phyloP scores from a whole-genome alignment of 2,797 vertebrate genomes.

The Ctenochaetus hawaiiensis region DNA sequence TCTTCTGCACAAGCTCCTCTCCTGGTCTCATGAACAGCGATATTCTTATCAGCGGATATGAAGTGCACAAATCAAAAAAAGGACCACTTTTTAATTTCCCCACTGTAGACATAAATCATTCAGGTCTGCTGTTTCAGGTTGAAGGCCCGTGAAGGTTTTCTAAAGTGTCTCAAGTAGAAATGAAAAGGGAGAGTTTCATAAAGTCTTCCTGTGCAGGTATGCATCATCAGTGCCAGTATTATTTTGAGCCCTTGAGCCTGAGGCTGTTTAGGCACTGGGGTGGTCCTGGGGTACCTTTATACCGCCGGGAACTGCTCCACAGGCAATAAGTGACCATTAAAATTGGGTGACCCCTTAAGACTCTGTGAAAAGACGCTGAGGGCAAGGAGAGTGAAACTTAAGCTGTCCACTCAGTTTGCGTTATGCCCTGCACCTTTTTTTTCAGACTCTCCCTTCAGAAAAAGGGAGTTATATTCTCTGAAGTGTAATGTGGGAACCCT shows the following conservation, averaged over 20 bases:
- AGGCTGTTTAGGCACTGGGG: conserved; percentile 80
- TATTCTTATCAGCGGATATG: conserved; percentile 73
- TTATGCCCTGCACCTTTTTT: conserved; percentile 67
- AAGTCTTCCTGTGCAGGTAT: conserved; percentile 65
- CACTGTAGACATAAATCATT: conserved; percentile 55
- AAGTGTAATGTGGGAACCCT: conserved; percentile 76
- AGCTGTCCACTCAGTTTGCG: conserved; percentile 66
- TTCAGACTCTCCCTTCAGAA: conserved; percentile 58
- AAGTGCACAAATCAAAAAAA: conserved; percentile 69
- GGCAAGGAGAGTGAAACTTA: conserved; percentile 73
- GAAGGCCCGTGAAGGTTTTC: conserved; percentile 48
- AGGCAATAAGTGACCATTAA: conserved; percentile 86
- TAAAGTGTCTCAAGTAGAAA: conserved; percentile 48
- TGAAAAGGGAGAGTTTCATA: conserved; percentile 56
- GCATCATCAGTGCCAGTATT: conserved; percentile 69
- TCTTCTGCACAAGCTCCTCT: conserved; percentile 59
- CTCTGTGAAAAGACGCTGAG: conserved; percentile 77
- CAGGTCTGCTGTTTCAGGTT: conserved; percentile 62
- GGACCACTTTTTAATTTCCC: conserved; percentile 53
- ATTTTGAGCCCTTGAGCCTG: conserved; percentile 68
- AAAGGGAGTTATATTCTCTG: conserved; percentile 68
- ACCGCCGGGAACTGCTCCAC: conserved; percentile 75
- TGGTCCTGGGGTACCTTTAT: conserved; percentile 78
- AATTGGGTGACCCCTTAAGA: conserved; percentile 85
- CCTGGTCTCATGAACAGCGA: conserved; percentile 44